These are phyloP conservation scores for Bradypus variegatus DNA, from an alignment of 2,797 vertebrate genomes.

Conservation along the genomic window DNA sequence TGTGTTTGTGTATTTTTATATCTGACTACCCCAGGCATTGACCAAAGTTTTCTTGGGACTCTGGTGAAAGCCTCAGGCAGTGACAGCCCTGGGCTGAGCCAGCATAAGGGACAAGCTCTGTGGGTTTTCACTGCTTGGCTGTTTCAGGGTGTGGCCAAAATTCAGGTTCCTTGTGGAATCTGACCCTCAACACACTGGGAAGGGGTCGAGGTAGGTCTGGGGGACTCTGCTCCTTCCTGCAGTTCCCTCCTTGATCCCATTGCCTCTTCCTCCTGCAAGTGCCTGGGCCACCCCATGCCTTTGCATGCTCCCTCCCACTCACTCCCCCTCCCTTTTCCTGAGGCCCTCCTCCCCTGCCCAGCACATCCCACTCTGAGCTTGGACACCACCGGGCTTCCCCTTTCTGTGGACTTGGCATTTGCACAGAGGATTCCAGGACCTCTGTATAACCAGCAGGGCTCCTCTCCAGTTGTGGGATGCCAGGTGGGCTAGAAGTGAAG, in stretches of 20 bases:
- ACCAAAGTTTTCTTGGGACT: background rate
- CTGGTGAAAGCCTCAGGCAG: background rate
- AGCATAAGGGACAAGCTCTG: background rate
- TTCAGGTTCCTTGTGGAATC: background rate
- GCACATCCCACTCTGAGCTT: background rate
- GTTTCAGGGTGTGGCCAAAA: background rate
- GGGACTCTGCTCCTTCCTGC: background rate
- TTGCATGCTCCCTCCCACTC: background rate
- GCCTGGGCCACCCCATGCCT: background rate
- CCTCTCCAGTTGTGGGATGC: background rate
- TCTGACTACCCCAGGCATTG: background rate
- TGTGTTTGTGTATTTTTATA: background rate
- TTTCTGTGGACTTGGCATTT: background rate
- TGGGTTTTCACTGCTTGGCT: background rate
- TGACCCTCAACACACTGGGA: background rate
- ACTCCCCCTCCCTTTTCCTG: background rate
- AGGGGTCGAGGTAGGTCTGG: background rate
- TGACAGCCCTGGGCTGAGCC: background rate
- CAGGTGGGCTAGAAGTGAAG: background rate
- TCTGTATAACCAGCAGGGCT: background rate
- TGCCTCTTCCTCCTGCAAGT: too few species aligned
- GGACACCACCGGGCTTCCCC: background rate
- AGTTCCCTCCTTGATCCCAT: background rate
- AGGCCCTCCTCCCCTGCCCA: background rate
- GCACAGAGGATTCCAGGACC: slow-evolving; percentile 2